phyloP scores from a whole-genome alignment of 2,888 invertebrate species.

The Clusia tigrina region DNA sequence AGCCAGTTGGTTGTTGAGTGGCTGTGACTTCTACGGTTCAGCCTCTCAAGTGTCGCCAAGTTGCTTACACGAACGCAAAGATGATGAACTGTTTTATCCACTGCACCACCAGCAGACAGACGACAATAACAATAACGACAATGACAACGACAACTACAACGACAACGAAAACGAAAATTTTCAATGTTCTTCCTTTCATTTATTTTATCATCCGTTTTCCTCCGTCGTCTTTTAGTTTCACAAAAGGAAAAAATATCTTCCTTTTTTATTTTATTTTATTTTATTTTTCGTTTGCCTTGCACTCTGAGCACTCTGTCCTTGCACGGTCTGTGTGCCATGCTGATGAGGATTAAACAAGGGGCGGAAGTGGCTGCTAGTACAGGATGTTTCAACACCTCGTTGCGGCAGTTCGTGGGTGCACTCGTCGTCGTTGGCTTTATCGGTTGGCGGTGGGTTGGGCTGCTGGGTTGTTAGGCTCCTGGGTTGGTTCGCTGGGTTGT shows the following conservation, averaged over 20 bases:
- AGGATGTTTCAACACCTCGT: not conserved
- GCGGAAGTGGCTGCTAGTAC: not conserved
- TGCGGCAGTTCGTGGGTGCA: constrained; percentile 1
- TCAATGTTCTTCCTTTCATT: constrained; percentile 31
- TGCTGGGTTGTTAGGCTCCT: constrained; percentile 24
- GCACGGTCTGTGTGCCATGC: constrained; percentile 20
- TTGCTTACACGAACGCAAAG: not conserved
- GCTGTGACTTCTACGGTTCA: no score
- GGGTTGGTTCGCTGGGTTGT: constrained; percentile 18
- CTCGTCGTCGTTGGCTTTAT: constrained; percentile 8
- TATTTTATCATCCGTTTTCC: constrained; percentile 36
- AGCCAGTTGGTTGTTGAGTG: no score
- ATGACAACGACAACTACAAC: not conserved
- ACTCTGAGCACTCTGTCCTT: no score
- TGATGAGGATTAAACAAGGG: not conserved
- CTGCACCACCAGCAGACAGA: not conserved
- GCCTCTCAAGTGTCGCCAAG: no score
- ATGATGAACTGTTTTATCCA: not conserved
- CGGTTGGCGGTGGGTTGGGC: constrained; percentile 20
- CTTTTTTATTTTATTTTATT: constrained; percentile 12
- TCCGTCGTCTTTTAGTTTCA: constrained; percentile 7
- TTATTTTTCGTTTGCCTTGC: no score
- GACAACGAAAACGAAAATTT: constrained; percentile 16
- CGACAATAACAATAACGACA: not conserved
- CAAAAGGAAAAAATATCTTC: no score